Evolutionary conservation across 2,888 invertebrate species (phyloP).

Genomic region (Melanchra persicariae): DNA sequence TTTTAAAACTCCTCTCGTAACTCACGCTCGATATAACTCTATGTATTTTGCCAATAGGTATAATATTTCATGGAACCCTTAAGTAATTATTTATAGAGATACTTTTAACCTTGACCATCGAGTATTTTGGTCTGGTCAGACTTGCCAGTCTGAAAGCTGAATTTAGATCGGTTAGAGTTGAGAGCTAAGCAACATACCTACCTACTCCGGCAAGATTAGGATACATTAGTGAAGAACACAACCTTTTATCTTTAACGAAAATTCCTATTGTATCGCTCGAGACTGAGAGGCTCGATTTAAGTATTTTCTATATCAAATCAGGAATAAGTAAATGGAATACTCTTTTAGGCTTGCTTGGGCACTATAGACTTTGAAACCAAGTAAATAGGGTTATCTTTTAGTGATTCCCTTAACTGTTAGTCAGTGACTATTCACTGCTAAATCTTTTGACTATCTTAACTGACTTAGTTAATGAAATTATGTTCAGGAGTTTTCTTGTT

Average conservation of each 20-base stretch:
- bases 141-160: neutral
- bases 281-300: constrained; percentile 10
- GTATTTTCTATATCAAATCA: constrained; percentile 8
- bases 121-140: constrained; percentile 23
- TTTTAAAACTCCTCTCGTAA: neutral
- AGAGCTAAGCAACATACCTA: neutral
- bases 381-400: neutral
- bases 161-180: neutral
- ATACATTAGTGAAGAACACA: constrained; percentile 7
- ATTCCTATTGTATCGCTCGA: constrained; percentile 8
- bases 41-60: neutral
- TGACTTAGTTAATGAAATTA: constrained; percentile 13
- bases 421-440: constrained; percentile 1
- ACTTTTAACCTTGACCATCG: constrained; percentile 11
- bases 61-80: neutral
- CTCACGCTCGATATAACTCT: neutral
- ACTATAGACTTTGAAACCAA: neutral
- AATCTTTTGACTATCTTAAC: neutral
- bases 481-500: constrained; percentile 5
- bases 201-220: neutral
- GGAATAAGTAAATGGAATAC: neutral
- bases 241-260: constrained; percentile 15
- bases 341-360: constrained; percentile 9
- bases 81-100: constrained; percentile 5
- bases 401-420: neutral